Percentiles rank a stretch among this genome's conserved stretches.
Conservation (phyloP, 2,888 invertebrate genomes). For the Ochropacha duplaris region DNA sequence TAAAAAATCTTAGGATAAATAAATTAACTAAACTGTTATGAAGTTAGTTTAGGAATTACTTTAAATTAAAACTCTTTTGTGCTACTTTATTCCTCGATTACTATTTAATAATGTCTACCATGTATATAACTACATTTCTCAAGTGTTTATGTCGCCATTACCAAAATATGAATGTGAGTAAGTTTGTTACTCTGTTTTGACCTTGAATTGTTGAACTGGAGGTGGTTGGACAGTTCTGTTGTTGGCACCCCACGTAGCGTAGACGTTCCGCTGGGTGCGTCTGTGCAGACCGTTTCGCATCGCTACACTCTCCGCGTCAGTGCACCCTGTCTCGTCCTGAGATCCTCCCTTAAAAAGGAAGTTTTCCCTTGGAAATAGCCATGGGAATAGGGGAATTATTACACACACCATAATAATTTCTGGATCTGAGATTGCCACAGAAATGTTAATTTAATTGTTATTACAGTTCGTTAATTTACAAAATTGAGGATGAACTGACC, state of each 20-base stretch:
- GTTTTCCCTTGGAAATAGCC: slow-evolving; percentile 19
- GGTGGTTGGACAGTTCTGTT: slow-evolving; percentile 32
- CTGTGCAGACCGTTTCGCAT: slow-evolving; percentile 50
- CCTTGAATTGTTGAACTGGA: slow-evolving; percentile 33
- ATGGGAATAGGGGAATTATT: slow-evolving; percentile 9
- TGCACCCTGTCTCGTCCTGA: slow-evolving; percentile 31
- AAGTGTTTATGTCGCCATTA: too few relatives aligned
- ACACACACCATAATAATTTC: slow-evolving; percentile 25
- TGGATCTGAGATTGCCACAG: slow-evolving; percentile 23
- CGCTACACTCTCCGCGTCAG: slow-evolving; percentile 49
- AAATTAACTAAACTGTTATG: too few relatives aligned
- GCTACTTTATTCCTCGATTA: too few relatives aligned
- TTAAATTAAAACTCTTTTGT: too few relatives aligned
- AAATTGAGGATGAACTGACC: slow-evolving; percentile 4
- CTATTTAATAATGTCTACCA: too few relatives aligned
- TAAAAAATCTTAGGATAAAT: too few relatives aligned
- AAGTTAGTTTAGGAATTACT: too few relatives aligned
- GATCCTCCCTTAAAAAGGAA: slow-evolving; percentile 17
- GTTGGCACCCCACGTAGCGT: slow-evolving; percentile 48
- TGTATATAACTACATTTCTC: too few relatives aligned
- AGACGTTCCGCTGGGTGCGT: slow-evolving; percentile 57
- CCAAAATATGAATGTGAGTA: too few relatives aligned
- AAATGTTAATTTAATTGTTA: too few relatives aligned
- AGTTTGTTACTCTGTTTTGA: background rate
- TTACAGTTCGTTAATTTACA: slow-evolving; percentile 37